Base-by-base conservation (phyloP, 2,888 invertebrate genomes). In the Dichetophora obliterata region DNA sequence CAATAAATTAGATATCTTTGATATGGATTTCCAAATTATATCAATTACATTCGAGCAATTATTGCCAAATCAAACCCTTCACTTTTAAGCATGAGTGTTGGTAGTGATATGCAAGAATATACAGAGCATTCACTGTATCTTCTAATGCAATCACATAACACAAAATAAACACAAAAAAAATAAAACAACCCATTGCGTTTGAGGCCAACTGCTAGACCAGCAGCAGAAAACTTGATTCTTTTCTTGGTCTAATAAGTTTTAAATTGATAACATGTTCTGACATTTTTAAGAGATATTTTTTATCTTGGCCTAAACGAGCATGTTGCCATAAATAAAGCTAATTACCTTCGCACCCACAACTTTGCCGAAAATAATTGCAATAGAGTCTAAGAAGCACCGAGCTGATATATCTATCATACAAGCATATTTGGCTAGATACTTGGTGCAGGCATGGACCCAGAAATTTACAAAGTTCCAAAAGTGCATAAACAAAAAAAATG, bases 311-410 rank as follows among this genome's bases (percentile, higher is more conserved):
- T 50, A 19, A 50, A 50, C 68, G 27, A 9, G 68, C 68, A 68
- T 50, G 68, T 68, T 68, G 50, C 68, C 68, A 68, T 68, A 68
- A 68, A 68, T 68, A 50, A 27, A 22, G 68, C 50, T 68, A 68
- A 68, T 68, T 68, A 48, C 68, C 27, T 68, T 68, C 68, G 50
- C 68, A 68, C 68, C 68, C 68, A 68, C 68, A 68, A 66, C 43
- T 31, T 31, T 31, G 19, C 14, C 43, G n/a, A 37, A 66, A 43
- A 37, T 54, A 54, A 19, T 43, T 11, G 11, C 19, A 54, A 19
- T 54, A 54, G 54, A 54, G 22, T 19, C n/a, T 54, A 8, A 19
- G 54, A 54, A 54, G 54, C 19, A 22, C 6, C 6, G 54, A 22
- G 19, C 8, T 22, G 22, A n/a, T 54, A n/a, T n/a, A n/a, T n/a